A percentile compares a stretch with the other conserved stretches of the same genome.
These are phyloP conservation scores for Gymnocypris eckloni DNA, from an alignment of 2,797 vertebrate species.

Conservation along the genomic window DNA sequence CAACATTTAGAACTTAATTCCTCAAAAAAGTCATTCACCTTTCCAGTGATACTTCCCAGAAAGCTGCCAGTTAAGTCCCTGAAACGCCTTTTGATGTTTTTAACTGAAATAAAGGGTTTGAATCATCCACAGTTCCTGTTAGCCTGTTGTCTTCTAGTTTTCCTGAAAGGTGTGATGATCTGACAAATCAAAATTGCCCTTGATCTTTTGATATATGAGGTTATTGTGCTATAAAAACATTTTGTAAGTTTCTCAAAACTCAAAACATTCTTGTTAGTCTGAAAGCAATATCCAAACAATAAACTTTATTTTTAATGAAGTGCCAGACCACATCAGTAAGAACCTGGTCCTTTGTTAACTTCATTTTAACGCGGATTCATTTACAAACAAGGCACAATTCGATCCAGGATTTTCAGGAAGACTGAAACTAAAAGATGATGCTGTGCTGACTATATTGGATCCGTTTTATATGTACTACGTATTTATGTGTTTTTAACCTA, in stretches of 20 bases:
- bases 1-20: neutral
- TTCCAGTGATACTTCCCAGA: slow-evolving; percentile 19
- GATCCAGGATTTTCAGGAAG: neutral
- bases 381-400: neutral
- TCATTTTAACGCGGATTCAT: neutral
- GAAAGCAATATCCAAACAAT: too few relatives aligned
- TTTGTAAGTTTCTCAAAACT: neutral
- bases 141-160: neutral
- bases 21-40: neutral
- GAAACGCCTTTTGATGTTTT: neutral
- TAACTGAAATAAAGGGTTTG: neutral
- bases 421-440: neutral
- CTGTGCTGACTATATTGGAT: neutral
- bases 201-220: neutral
- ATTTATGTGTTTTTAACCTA: neutral
- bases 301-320: neutral
- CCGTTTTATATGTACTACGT: too few relatives aligned
- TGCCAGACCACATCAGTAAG: neutral
- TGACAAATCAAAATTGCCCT: neutral
- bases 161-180: neutral
- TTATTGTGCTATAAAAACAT: neutral
- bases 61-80: neutral
- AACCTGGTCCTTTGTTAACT: neutral
- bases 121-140: slow-evolving; percentile 2
- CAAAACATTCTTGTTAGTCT: neutral